Conservation (phyloP, 1,140 invertebrate species). For the Dryas iulia region DNA sequence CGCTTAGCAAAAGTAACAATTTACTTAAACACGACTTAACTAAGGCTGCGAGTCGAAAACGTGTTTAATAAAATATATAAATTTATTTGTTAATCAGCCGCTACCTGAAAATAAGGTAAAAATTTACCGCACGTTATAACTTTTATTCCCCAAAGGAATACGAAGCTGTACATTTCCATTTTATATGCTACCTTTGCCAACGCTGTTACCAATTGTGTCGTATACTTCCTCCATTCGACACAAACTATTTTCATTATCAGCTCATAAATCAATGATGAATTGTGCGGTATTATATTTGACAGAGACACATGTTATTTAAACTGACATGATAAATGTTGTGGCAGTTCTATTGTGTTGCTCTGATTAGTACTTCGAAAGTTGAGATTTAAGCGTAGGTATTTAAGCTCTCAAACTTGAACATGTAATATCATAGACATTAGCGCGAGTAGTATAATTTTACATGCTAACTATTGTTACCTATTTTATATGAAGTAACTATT, state of each 20-base stretch:
- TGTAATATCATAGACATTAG: background rate
- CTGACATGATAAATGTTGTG: slow-evolving; percentile 58
- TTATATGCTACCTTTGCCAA: slow-evolving; percentile 6
- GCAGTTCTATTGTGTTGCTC: slow-evolving; percentile 27
- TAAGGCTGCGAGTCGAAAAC: background rate
- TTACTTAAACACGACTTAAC: background rate
- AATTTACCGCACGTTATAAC: background rate
- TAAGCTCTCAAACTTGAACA: background rate
- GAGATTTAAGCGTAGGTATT: slow-evolving; percentile 26
- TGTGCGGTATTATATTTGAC: slow-evolving; percentile 59
- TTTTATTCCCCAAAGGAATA: background rate
- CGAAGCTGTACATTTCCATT: slow-evolving; percentile 19
- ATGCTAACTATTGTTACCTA: background rate
- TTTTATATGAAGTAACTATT: background rate
- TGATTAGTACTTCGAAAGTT: slow-evolving; percentile 26
- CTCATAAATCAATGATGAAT: slow-evolving; percentile 75
- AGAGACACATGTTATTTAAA: slow-evolving; percentile 66
- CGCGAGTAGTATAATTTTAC: background rate
- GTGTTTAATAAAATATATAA: background rate
- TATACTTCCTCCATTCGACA: slow-evolving; percentile 35
- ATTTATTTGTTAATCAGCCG: background rate
- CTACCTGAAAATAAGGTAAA: background rate
- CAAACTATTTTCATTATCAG: slow-evolving; percentile 77
- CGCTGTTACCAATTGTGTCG: slow-evolving; percentile 17
- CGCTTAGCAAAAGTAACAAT: background rate